These are phyloP conservation scores for Andrena trimmerana DNA, from an alignment of 2,888 invertebrate species.

Conservation along the genomic window DNA sequence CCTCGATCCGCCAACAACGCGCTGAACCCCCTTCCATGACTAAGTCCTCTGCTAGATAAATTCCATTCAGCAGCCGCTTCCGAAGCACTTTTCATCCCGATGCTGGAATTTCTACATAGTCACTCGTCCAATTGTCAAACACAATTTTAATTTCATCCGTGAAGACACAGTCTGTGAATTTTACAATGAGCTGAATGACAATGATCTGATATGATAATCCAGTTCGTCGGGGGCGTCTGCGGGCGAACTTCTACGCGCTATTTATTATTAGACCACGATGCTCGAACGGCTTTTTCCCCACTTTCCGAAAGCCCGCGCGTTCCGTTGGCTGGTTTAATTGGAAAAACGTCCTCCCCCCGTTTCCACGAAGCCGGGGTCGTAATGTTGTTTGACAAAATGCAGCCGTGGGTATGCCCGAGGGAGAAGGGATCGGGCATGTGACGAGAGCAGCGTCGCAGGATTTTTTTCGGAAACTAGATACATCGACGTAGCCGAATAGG, in stretches of 20 bases:
- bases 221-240: conserved; percentile 16
- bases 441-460: conserved; percentile 18
- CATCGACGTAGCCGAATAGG: conserved; percentile 46
- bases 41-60: background rate
- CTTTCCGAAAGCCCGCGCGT: background rate
- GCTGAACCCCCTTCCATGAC: background rate
- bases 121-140: background rate
- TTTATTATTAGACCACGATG: conserved; percentile 34
- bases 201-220: conserved; percentile 4
- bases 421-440: conserved; percentile 4
- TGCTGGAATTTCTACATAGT: background rate
- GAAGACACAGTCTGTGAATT: too few relatives aligned
- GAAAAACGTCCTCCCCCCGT: conserved; percentile 3
- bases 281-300: background rate
- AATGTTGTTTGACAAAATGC: conserved; percentile 10
- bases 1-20: conserved; percentile 29
- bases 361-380: conserved; percentile 5
- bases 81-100: background rate
- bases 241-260: background rate
- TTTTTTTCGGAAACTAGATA: conserved; percentile 56
- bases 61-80: too few relatives aligned
- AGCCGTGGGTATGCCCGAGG: background rate
- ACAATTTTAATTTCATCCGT: too few relatives aligned
- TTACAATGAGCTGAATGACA: background rate
- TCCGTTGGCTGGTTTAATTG: conserved; percentile 3